phyloP scores from a whole-genome alignment of 2,888 invertebrate species.

The Antheraea yamamai region DNA sequence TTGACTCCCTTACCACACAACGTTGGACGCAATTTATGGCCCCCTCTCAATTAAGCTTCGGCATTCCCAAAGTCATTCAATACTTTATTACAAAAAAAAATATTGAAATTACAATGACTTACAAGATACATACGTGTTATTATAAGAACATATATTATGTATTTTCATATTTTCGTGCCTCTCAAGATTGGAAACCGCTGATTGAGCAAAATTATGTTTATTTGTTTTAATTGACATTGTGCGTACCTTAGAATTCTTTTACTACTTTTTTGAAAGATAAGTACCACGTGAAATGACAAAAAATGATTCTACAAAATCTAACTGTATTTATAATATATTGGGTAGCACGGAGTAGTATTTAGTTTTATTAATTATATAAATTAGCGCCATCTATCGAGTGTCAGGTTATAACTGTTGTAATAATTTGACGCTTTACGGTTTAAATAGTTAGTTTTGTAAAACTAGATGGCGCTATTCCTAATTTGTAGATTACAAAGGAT shows the following conservation, averaged over 20 bases:
- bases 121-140: no score
- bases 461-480: conserved; percentile 7
- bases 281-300: background rate
- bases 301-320: background rate
- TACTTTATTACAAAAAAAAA: no score
- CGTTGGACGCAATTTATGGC: no score
- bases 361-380: background rate
- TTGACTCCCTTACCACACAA: no score
- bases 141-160: no score
- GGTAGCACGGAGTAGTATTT: background rate
- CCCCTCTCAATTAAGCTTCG: no score
- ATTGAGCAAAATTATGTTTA: no score
- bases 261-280: background rate
- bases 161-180: no score
- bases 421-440: background rate
- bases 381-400: background rate
- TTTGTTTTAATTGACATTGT: no score
- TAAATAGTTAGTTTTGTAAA: conserved; percentile 30
- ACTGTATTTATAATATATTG: background rate
- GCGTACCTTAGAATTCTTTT: background rate
- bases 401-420: background rate
- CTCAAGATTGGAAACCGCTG: no score
- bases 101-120: no score
- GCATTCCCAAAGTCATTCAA: no score
- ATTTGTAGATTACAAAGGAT: conserved; percentile 19